These are phyloP conservation scores for Caenorhabditis sp. DNA, from an alignment of 2,888 invertebrate genomes.

Conservation along the genomic window DNA sequence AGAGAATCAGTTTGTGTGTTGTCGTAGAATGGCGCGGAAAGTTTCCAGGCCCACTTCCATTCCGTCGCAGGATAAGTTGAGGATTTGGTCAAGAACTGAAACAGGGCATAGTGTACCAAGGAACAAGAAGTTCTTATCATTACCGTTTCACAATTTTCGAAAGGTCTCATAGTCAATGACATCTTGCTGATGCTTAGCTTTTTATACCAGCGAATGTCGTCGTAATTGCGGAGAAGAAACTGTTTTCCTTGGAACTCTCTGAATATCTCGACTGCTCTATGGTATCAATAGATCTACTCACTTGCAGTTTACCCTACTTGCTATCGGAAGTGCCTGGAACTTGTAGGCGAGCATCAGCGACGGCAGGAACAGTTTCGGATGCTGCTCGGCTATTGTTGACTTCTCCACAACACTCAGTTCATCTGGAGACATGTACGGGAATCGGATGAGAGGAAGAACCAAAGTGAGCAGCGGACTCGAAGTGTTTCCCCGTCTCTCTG, in stretches of 20 bases:
- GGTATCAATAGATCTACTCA: constrained; percentile 49
- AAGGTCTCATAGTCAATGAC: too few species aligned
- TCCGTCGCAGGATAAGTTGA: constrained; percentile 83
- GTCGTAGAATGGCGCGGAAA: constrained; percentile 22
- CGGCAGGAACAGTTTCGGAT: constrained; percentile 83
- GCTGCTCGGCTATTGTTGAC: constrained; percentile 86
- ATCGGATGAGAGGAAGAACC: constrained; percentile 84
- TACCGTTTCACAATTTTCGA: too few species aligned
- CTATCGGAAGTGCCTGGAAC: constrained; percentile 84
- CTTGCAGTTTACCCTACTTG: constrained; percentile 80
- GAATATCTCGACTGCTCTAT: background rate
- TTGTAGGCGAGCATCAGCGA: constrained; percentile 84
- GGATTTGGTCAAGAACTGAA: constrained; percentile 83
- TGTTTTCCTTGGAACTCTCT: constrained; percentile 83
- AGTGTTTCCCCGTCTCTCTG: constrained; percentile 80
- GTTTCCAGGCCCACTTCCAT: constrained; percentile 84
- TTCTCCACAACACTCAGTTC: constrained; percentile 91
- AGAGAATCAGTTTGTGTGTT: constrained; percentile 64
- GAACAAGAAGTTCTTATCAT: too few species aligned
- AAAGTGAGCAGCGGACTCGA: constrained; percentile 74
- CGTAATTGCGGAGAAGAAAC: constrained; percentile 84
- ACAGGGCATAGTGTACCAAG: too few species aligned
- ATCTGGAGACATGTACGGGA: constrained; percentile 95
- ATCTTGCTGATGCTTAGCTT: constrained; percentile 79
- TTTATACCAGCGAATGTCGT: constrained; percentile 84